Conservation (phyloP, 2,888 invertebrate genomes). For the Acleris holmiana region DNA sequence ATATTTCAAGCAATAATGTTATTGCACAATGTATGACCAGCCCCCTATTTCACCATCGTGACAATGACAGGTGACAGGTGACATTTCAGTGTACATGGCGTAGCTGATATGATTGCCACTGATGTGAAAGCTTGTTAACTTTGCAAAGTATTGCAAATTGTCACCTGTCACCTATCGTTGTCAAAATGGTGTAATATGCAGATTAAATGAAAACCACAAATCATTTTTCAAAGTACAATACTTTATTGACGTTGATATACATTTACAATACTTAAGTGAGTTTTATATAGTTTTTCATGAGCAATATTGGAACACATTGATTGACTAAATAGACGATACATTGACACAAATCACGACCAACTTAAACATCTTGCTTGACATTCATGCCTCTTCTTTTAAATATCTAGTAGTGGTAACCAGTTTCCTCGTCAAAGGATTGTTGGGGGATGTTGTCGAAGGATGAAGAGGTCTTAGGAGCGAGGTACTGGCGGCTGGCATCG, state of each 20-base stretch:
- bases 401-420: conserved; percentile 70
- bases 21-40: too few relatives aligned
- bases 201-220: neutral
- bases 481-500: conserved; percentile 67
- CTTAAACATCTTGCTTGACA: conserved; percentile 19
- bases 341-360: conserved; percentile 12
- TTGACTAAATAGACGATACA: conserved; percentile 28
- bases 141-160: too few relatives aligned
- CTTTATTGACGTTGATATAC: conserved; percentile 23
- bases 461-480: conserved; percentile 59
- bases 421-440: conserved; percentile 71
- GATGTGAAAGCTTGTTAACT: too few relatives aligned
- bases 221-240: conserved; percentile 22
- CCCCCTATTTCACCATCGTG: too few relatives aligned
- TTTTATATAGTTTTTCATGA: conserved; percentile 26
- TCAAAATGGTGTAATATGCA: too few relatives aligned
- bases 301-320: conserved; percentile 33
- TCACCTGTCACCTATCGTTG: too few relatives aligned
- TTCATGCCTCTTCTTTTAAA: conserved; percentile 7
- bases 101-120: too few relatives aligned
- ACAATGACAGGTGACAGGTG: too few relatives aligned
- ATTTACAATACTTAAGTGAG: conserved; percentile 16
- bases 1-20: too few relatives aligned
- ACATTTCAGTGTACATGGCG: too few relatives aligned
- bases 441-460: conserved; percentile 62